These are phyloP conservation scores for Phalacrocorax aristotelis DNA, from an alignment of 2,113 vertebrate species.

Conservation along the genomic window DNA sequence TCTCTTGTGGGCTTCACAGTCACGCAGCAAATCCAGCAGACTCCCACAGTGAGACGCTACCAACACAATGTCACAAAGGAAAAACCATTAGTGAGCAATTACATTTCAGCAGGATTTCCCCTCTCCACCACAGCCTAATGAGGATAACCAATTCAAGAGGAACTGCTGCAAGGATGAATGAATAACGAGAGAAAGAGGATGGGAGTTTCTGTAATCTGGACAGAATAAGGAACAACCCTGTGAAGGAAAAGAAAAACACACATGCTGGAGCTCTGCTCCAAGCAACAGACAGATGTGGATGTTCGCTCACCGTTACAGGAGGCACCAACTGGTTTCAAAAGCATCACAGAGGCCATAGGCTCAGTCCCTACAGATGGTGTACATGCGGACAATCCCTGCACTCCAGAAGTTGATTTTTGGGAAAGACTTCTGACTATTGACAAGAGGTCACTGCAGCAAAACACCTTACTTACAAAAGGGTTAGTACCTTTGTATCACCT, in stretches of 20 bases:
- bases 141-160: constrained; percentile 15
- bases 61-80: constrained; percentile 38
- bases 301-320: neutral
- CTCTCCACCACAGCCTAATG: constrained; percentile 21
- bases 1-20: neutral
- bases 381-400: accelerated
- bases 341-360: neutral
- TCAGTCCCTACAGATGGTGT: neutral
- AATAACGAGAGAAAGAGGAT: constrained; percentile 24
- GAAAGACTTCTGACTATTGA: neutral
- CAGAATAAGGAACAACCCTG: neutral
- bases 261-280: neutral
- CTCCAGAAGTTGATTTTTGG: neutral
- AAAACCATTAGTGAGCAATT: constrained; percentile 63
- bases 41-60: neutral
- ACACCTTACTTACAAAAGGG: neutral
- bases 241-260: neutral
- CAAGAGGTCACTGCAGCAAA: neutral
- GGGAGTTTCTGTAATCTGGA: constrained; percentile 1
- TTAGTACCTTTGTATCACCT: neutral
- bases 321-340: neutral
- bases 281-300: neutral
- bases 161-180: neutral
- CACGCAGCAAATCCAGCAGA: neutral
- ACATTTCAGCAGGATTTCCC: constrained; percentile 34